A percentile compares a stretch with the other conserved stretches of the same genome.
Evolutionary conservation across 2,888 invertebrate species (phyloP).

Genomic region (Dorcus hopei): DNA sequence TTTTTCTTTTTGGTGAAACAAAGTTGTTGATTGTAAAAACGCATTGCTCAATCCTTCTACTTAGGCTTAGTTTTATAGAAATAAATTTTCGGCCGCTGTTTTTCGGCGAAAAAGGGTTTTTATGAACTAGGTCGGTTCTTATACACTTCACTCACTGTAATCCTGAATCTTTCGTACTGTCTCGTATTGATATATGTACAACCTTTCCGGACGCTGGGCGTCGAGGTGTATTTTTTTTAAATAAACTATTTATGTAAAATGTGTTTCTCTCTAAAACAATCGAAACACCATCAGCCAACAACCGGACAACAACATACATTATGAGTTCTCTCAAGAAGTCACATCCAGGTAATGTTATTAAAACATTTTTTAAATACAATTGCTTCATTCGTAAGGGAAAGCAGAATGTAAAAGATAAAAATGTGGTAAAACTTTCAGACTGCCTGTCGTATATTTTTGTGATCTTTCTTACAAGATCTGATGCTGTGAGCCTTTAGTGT

Average conservation of each 20-base stretch:
- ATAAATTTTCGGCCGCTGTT: slow-evolving; percentile 5
- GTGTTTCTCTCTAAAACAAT: neutral
- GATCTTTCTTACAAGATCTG: no score
- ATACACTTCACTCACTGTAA: slow-evolving; percentile 13
- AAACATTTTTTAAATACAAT: no score
- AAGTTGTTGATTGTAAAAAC: slow-evolving; percentile 3
- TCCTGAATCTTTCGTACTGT: slow-evolving; percentile 18
- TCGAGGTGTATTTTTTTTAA: slow-evolving; percentile 29
- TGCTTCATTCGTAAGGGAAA: no score
- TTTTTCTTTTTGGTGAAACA: no score
- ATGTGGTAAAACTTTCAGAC: no score
- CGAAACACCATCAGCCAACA: neutral
- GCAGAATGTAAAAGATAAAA: no score
- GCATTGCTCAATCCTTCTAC: slow-evolving; percentile 22
- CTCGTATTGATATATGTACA: slow-evolving; percentile 18
- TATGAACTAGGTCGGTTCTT: slow-evolving; percentile 3
- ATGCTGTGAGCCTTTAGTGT: no score
- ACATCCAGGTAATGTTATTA: no score
- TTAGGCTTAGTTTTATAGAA: slow-evolving; percentile 11
- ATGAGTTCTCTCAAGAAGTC: no score
- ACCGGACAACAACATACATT: no score
- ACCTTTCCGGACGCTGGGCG: slow-evolving; percentile 28
- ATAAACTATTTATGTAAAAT: slow-evolving; percentile 25
- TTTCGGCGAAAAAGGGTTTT: neutral
- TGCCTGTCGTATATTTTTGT: no score